Evolutionary conservation across 2,113 vertebrate genomes (phyloP).

Genomic region (Phylloscopus whistleri): DNA sequence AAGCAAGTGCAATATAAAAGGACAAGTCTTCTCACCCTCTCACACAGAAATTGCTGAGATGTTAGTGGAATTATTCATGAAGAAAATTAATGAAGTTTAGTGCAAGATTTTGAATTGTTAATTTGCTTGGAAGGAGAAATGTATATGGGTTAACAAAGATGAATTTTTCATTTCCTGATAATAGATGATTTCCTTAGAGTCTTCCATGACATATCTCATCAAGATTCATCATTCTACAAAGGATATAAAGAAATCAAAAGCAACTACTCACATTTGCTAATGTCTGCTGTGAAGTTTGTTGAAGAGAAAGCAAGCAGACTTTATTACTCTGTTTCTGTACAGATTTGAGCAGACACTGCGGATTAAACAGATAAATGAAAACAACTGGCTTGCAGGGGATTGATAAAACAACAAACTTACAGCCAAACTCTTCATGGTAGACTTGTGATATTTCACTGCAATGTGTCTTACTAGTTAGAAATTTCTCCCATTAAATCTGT

Average conservation of each 20-base stretch:
- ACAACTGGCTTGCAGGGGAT: background rate
- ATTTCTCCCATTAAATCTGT: background rate
- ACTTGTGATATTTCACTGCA: background rate
- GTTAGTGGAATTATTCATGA: slow-evolving; percentile 52
- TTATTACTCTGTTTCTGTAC: background rate
- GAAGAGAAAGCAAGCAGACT: background rate
- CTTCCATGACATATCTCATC: slow-evolving; percentile 10
- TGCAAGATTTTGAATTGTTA: slow-evolving; percentile 49
- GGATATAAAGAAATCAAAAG: slow-evolving; percentile 13
- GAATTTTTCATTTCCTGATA: slow-evolving; percentile 42
- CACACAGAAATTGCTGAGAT: background rate
- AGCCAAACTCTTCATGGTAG: background rate
- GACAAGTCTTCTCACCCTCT: background rate
- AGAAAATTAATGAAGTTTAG: slow-evolving; percentile 56
- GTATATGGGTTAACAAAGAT: slow-evolving; percentile 33
- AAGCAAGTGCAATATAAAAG: background rate
- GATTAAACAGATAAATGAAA: background rate
- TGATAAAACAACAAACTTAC: background rate
- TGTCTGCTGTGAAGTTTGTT: background rate
- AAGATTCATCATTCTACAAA: slow-evolving; percentile 10
- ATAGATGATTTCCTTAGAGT: slow-evolving; percentile 50
- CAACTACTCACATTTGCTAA: slow-evolving; percentile 1
- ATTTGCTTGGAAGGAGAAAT: background rate
- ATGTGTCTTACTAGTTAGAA: background rate
- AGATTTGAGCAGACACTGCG: background rate